These are phyloP conservation scores for Zosterops lateralis DNA, from an alignment of 2,113 vertebrate species.

Conservation along the genomic window DNA sequence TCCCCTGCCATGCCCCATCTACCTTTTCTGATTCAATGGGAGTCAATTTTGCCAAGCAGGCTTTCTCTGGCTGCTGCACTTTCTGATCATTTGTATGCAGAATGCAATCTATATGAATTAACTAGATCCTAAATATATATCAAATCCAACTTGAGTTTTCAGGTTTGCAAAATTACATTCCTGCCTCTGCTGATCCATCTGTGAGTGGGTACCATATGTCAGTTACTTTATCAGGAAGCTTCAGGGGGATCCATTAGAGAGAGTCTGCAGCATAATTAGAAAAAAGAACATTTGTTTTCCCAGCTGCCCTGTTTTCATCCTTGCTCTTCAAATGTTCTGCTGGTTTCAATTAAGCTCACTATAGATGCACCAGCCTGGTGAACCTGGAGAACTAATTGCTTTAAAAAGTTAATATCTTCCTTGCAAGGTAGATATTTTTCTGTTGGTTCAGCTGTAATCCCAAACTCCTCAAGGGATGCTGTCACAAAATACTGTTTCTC, in stretches of 20 bases:
- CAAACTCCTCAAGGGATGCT: background rate
- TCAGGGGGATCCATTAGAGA: conserved; percentile 63
- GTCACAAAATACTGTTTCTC: accelerated
- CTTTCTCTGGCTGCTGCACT: conserved; percentile 10
- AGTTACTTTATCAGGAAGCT: conserved; percentile 64
- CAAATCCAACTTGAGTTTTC: conserved; percentile 39
- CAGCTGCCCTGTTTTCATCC: conserved; percentile 61
- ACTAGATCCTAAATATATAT: conserved; percentile 55
- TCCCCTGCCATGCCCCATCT: background rate
- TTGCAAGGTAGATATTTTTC: conserved; percentile 37
- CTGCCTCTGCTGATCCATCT: conserved; percentile 59
- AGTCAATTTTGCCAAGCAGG: background rate
- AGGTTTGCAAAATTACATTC: conserved; percentile 42
- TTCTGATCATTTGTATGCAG: conserved; percentile 39
- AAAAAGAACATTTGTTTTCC: conserved; percentile 69
- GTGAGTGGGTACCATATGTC: conserved; percentile 58
- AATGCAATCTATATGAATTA: conserved; percentile 29
- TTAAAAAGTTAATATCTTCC: conserved; percentile 29
- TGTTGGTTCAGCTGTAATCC: background rate
- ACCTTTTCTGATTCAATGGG: conserved; percentile 1
- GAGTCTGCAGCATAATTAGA: conserved; percentile 52
- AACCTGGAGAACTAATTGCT: conserved; percentile 41
- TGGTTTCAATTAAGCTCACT: conserved; percentile 56
- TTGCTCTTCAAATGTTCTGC: conserved; percentile 56
- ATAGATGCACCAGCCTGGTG: conserved; percentile 4